Evolutionary conservation across 1,140 invertebrate genomes (phyloP).

Genomic region (Propsilocerus akamusi): DNA sequence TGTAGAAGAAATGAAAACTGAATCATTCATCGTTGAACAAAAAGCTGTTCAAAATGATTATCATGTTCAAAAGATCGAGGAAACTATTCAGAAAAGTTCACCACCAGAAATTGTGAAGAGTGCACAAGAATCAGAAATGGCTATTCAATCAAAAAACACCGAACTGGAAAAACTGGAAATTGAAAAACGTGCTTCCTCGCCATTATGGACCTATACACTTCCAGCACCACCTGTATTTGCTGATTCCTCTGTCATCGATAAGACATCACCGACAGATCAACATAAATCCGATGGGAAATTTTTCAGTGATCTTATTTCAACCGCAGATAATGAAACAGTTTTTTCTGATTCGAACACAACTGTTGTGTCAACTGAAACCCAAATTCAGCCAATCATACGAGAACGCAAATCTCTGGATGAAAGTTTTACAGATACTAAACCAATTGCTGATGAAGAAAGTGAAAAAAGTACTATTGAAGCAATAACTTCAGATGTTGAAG

Average conservation of each 20-base stretch:
- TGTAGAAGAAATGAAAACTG: background rate
- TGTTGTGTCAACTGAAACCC: conserved; percentile 4
- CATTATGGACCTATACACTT: conserved; percentile 10
- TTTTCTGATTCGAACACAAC: background rate
- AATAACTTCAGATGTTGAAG: conserved; percentile 8
- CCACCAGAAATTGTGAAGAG: no score
- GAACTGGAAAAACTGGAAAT: no score
- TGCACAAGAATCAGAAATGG: no score
- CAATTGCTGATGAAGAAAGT: background rate
- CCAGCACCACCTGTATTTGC: conserved; percentile 20
- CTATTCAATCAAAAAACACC: no score
- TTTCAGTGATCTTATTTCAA: background rate
- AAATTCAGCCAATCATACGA: conserved; percentile 11
- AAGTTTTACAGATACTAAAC: background rate
- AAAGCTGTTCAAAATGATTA: background rate
- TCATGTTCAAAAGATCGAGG: no score
- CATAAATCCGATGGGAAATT: background rate
- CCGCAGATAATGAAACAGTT: background rate
- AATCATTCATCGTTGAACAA: background rate
- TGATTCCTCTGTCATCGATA: conserved; percentile 8
- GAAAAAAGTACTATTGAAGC: background rate
- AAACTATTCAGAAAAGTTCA: no score
- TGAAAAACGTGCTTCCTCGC: conserved; percentile 20
- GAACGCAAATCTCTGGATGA: conserved; percentile 8
- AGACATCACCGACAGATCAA: background rate